Evolutionary conservation across 2,888 invertebrate species (phyloP).

Genomic region (Saturnia japonica): DNA sequence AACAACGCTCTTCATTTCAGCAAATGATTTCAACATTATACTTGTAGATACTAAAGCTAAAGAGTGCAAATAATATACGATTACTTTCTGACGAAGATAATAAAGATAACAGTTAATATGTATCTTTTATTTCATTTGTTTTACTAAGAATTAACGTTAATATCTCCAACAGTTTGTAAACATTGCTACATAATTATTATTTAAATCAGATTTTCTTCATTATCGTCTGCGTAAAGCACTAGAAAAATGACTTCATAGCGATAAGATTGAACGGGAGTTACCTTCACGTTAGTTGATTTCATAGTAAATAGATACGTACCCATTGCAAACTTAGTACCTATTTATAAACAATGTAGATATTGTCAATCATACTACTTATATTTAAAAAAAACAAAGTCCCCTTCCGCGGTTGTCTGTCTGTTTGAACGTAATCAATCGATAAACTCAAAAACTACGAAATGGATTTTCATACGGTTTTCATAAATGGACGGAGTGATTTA

Average conservation of each 20-base stretch:
- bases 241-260: neutral
- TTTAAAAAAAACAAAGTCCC: too few species aligned
- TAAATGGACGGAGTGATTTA: too few species aligned
- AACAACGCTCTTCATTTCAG: neutral
- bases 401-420: too few species aligned
- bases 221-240: neutral
- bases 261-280: neutral
- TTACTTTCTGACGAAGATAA: constrained; percentile 23
- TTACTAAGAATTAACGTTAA: neutral
- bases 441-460: too few species aligned
- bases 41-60: too few species aligned
- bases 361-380: too few species aligned
- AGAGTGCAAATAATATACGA: constrained; percentile 13
- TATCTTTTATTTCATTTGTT: constrained; percentile 1
- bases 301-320: neutral
- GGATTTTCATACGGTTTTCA: too few species aligned
- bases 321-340: neutral
- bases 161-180: constrained; percentile 4
- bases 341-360: neutral
- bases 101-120: constrained; percentile 9
- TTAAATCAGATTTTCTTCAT: neutral
- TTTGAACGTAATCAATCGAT: too few species aligned
- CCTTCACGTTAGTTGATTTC: neutral
- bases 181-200: neutral
- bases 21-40: neutral